phyloP scores from a whole-genome alignment of 2,797 vertebrate species.

The Petrocephalus sullivani region DNA sequence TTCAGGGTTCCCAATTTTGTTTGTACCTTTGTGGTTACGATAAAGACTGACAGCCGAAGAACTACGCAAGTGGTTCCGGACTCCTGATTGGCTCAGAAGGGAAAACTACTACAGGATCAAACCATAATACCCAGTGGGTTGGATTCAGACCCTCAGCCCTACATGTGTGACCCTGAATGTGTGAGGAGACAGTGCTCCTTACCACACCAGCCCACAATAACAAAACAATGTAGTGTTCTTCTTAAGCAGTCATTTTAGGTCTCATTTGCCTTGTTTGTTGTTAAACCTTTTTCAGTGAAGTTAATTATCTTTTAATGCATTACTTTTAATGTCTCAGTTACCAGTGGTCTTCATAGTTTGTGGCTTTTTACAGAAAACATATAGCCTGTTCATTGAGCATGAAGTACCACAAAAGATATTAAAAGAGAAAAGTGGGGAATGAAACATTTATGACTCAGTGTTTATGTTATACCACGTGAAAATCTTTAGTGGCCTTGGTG shows the following conservation, averaged over 20 bases:
- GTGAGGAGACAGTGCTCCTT: background rate
- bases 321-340: background rate
- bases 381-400: background rate
- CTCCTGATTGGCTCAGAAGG: too few relatives aligned
- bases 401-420: background rate
- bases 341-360: too few relatives aligned
- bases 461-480: background rate
- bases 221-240: too few relatives aligned
- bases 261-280: background rate
- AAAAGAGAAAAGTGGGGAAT: background rate
- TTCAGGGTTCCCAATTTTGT: too few relatives aligned
- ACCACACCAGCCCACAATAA: background rate
- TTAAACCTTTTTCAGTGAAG: background rate
- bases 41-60: too few relatives aligned
- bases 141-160: background rate
- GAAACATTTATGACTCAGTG: background rate
- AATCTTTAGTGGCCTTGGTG: background rate
- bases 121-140: background rate
- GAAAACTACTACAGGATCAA: background rate
- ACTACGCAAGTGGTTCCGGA: too few relatives aligned
- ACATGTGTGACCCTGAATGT: background rate
- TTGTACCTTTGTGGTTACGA: too few relatives aligned
- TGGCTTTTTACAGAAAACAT: background rate
- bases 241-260: too few relatives aligned
- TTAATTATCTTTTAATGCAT: background rate